These are phyloP conservation scores for Drosophila melanosoma DNA, from an alignment of 2,888 invertebrate genomes.

Conservation along the genomic window DNA sequence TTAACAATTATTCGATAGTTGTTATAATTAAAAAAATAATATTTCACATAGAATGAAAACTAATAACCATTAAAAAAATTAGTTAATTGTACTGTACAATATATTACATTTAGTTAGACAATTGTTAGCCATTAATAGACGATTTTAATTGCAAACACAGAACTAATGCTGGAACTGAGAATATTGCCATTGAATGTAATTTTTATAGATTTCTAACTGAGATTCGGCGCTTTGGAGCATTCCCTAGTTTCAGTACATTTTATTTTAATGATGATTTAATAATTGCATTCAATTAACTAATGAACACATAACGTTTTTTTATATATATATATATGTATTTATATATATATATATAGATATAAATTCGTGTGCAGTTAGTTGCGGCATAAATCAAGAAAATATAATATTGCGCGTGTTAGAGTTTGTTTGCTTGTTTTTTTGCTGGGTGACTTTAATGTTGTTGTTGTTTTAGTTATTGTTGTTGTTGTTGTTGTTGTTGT, in stretches of 20 bases:
- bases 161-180: neutral
- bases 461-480: conserved; percentile 2
- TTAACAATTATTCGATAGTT: neutral
- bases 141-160: neutral
- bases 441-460: conserved; percentile 10
- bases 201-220: no score
- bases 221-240: conserved; percentile 22
- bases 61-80: neutral
- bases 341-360: neutral
- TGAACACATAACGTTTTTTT: conserved; percentile 26
- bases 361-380: conserved; percentile 33
- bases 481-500: conserved; percentile 18
- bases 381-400: conserved; percentile 67
- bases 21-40: neutral
- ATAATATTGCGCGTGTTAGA: conserved; percentile 54
- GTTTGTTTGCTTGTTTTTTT: conserved; percentile 28
- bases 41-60: neutral
- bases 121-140: neutral
- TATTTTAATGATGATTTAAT: conserved; percentile 48
- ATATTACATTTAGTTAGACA: neutral
- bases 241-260: conserved; percentile 9
- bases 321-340: neutral
- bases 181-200: neutral
- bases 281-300: conserved; percentile 48
- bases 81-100: neutral